Base-by-base conservation (phyloP, 2,888 invertebrate genomes). In the Cephonodes hylas region DNA sequence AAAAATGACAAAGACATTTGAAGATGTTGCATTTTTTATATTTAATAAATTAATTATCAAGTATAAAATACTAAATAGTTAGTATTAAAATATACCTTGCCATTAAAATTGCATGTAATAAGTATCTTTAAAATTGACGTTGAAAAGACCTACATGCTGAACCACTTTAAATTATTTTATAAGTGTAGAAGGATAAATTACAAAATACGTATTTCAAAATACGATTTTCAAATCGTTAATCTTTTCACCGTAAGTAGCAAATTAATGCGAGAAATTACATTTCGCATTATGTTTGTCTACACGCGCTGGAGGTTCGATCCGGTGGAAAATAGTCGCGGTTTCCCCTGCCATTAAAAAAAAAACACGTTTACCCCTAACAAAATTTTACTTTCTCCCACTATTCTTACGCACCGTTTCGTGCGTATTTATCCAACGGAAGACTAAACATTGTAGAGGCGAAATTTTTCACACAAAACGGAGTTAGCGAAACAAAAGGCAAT, bases 401-500 rank as follows among this genome's bases (percentile, higher is more conserved):
- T 31, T 31, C 44, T 53, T 53, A 53, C 53, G 53, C 48, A 53
- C 10, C 20, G 31, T 8, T 53, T 53, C 53, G 27, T 53, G 27
- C 46, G n/a, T 34, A 31, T 38, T 15, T 42, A 42, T 42, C 18
- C 7, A 46, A 59, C 25, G 23, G 27, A 44, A 59, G 22, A 20
- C 46, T 46, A 18, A 60, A 60, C 53, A 53, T 25, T 53, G 60
- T 53, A 60, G 23, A 23, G 38, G 48, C 13, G 42, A 53, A 42
- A 25, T 60, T 48, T 18, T 48, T 53, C 48, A 53, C 42, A 53
- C 53, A 53, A 53, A 53, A 23, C 25, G 48, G 38, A 48, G 60
- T 53, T 42, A 42, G 58, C 63, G 57, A 45, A 46, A 58, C 53
- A 64, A 66, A 64, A 70, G 74, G 66, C 71, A 64, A 65, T 69